These are phyloP conservation scores for Miltochrista miniata DNA, from an alignment of 2,888 invertebrate species.

Conservation along the genomic window DNA sequence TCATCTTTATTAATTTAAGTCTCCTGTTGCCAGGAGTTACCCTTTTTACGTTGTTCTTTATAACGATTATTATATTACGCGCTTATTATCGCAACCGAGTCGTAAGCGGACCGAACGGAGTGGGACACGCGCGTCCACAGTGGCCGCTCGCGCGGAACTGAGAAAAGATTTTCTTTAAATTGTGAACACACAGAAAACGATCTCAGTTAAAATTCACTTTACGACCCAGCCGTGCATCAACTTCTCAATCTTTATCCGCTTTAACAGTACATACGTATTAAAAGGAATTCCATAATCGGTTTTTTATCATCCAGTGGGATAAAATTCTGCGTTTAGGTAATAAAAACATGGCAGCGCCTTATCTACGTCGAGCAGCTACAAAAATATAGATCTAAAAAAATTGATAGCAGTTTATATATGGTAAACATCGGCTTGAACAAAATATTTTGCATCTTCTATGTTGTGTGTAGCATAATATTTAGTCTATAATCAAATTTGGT, in stretches of 20 bases:
- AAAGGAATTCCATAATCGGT: constrained; percentile 43
- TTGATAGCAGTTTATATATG: constrained; percentile 80
- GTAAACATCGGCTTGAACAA: constrained; percentile 72
- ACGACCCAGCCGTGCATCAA: constrained; percentile 23
- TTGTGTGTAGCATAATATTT: constrained; percentile 52
- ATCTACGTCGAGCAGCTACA: constrained; percentile 63
- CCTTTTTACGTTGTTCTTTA: too few species aligned
- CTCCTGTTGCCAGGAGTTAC: too few species aligned
- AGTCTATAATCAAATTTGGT: constrained; percentile 33
- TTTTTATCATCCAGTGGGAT: constrained; percentile 53
- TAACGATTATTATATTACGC: too few species aligned
- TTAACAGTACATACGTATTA: constrained; percentile 33
- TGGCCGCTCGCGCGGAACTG: too few species aligned
- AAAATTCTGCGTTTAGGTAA: constrained; percentile 59
- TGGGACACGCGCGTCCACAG: too few species aligned
- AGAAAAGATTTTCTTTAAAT: too few species aligned
- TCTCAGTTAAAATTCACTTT: constrained; percentile 15
- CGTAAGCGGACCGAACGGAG: too few species aligned
- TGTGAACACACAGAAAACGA: constrained; percentile 1
- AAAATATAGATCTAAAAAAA: constrained; percentile 74
- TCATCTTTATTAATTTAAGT: too few species aligned
- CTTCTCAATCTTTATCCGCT: constrained; percentile 33
- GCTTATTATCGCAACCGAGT: too few species aligned
- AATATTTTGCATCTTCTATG: constrained; percentile 63
- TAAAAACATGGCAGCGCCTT: constrained; percentile 60